Evolutionary conservation across 2,888 invertebrate genomes (phyloP), one percentile per base, ranked within the genome.

Genomic region (Drosophila siamana): DNA sequence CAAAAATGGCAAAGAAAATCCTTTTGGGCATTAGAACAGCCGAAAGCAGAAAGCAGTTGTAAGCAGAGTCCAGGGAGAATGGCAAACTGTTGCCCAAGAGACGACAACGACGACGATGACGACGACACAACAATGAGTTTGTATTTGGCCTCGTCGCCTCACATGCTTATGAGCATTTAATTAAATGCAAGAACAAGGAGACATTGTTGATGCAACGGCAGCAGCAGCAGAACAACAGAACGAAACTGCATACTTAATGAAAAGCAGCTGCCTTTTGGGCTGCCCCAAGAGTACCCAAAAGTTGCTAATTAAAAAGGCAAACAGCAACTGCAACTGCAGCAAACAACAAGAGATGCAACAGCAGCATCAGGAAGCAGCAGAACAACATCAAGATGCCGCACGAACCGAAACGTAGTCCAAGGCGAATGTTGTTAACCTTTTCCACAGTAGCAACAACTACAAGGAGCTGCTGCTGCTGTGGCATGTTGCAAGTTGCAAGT

Each of bases 81-180:
- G 59, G 22, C 50, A 41, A 41, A 50, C 60, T 51, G 52, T 36
- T 44, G 74, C 78, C 78, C 77, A 50, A 47, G 68, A 73, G 75
- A 69, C 63, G 43, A 59, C 41, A 11, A 30, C 38, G 6, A 38
- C 38, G n/a, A 38, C 36, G n/a, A 36, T 13, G 13, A 9, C 24
- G 24, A 24, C 30, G 51, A 54, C n/a, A 38, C 64, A 85, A 81
- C 82, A 77, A 88, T 83, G 83, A 76, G 86, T 84, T 59, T 76
- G 71, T 74, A 30, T 43, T 55, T 80, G 86, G 82, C 65, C 60
- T 67, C 50, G 55, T 74, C 54, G 68, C 24, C 78, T 87, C 73
- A 79, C 79, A 86, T 88, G 86, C 86, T 88, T 89, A 86, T 86
- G 86, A 86, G 89, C 82, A 80, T 86, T 89, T 89, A 88, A 86